phyloP scores from a whole-genome alignment of 2,113 vertebrate genomes.

The Hymenochirus boettgeri region DNA sequence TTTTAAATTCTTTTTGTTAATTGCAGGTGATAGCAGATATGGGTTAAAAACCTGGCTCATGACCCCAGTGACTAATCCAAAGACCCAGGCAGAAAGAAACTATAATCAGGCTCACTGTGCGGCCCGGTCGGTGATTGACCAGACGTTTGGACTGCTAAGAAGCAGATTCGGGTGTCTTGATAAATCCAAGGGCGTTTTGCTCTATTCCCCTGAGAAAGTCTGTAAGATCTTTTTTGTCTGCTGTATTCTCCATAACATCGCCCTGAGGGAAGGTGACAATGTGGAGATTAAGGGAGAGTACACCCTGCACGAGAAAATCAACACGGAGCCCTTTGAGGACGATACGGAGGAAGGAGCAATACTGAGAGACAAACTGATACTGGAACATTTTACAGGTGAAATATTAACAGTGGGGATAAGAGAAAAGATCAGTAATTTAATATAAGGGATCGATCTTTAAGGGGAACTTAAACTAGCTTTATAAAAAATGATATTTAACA shows the following conservation, averaged over 20 bases:
- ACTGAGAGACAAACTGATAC: conserved; percentile 21
- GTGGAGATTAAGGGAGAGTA: conserved; percentile 13
- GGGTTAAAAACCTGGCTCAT: conserved; percentile 24
- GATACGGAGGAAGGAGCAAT: conserved; percentile 22
- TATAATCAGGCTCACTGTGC: conserved; percentile 19
- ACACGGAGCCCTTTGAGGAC: conserved; percentile 4
- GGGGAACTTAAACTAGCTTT: no score
- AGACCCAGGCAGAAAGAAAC: neutral
- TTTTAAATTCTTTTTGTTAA: no score
- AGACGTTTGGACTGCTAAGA: conserved; percentile 23
- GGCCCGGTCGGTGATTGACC: conserved; percentile 7
- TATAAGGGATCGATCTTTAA: no score
- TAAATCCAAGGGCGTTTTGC: conserved; percentile 25
- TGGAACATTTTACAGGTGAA: conserved; percentile 21
- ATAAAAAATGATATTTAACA: no score
- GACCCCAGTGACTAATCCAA: conserved; percentile 20
- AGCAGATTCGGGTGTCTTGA: conserved; percentile 33
- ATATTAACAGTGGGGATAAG: no score
- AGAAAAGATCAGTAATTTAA: no score
- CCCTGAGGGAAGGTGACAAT: conserved; percentile 8
- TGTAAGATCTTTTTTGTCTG: conserved; percentile 33
- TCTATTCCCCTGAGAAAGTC: conserved; percentile 31
- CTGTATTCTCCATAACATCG: conserved; percentile 35
- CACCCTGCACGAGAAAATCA: neutral
- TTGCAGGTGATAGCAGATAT: conserved; percentile 18